These are phyloP conservation scores for Benthosema pterotum DNA, from an alignment of 2,797 vertebrate genomes.

Conservation along the genomic window DNA sequence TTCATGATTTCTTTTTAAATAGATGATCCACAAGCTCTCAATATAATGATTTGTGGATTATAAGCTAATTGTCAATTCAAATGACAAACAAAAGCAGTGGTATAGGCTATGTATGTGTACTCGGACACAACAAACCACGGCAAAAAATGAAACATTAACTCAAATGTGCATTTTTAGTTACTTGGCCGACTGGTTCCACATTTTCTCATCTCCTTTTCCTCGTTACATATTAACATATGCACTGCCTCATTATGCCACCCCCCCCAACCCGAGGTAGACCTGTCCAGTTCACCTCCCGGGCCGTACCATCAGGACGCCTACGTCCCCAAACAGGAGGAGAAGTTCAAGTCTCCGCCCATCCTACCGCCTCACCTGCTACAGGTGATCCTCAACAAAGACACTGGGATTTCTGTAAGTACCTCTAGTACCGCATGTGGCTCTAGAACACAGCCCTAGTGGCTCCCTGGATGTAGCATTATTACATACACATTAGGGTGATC, in stretches of 20 bases:
- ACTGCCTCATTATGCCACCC: not conserved
- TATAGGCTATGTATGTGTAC: too few relatives aligned
- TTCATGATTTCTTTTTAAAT: too few relatives aligned
- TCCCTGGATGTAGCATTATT: too few relatives aligned
- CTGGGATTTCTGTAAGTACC: slow-evolving; percentile 93
- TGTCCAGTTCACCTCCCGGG: slow-evolving; percentile 96
- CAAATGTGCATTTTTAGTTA: not conserved
- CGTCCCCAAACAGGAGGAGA: slow-evolving; percentile 90
- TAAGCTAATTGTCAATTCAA: too few relatives aligned
- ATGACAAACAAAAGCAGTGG: too few relatives aligned
- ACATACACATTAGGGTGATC: too few relatives aligned
- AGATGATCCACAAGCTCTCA: too few relatives aligned
- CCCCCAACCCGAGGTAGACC: slow-evolving; percentile 74
- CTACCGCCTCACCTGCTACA: slow-evolving; percentile 96
- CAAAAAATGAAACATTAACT: not conserved
- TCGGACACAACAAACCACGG: not conserved
- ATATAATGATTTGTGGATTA: too few relatives aligned
- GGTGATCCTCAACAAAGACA: slow-evolving; percentile 99
- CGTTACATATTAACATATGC: not conserved
- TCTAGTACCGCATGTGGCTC: too few relatives aligned
- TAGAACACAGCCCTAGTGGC: too few relatives aligned
- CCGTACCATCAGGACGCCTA: slow-evolving; percentile 96
- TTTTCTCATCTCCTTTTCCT: not conserved
- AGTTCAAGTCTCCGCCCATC: slow-evolving; percentile 93
- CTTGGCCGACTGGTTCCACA: too few relatives aligned